Evolutionary conservation across 92 coral and sea anemone genomes (phyloP), one percentile per base, ranked within the genome.

Genomic region (Zoanthus sociatus): DNA sequence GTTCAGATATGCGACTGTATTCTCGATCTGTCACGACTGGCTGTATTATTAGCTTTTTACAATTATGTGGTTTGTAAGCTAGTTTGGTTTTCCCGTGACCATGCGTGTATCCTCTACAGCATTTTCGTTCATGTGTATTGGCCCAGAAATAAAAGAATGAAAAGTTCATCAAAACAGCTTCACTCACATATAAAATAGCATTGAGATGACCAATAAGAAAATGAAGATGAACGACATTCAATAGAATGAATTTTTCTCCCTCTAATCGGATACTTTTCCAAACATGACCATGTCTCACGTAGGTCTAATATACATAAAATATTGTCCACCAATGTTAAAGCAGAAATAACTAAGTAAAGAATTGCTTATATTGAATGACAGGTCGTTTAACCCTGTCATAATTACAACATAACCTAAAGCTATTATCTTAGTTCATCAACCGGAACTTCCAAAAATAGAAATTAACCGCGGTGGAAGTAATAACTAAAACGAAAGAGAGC

Each of bases 371-470:
- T 50, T 63, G 53, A 46, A 81, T 47, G 66, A 66, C 85, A 81
- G 73, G 45, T 30, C 74, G 21, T 44, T 81, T 81, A 81, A 46
- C 75, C 75, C 50, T 81, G 85, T 26, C 85, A 48, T 54, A 26
- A 81, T 81, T 66, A 64, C 10, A 13, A 18, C 10, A 64, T 81
- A 61, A 81, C 85, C 76, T 44, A 11, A 6, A 31, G 74, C 75
- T 18, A 81, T 46, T 81, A 66, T 81, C 75, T 18, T 18, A n/a
- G 58, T 44, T 81, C 75, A 81, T 60, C 44, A 7, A 46, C 26
- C 61, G 76, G 74, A 81, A 81, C 46, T 64, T 21, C 84, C 85
- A 81, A 66, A 81, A 81, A 81, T 81, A 81, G 75, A 81, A 81
- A 18, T 81, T 61, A 14, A 46, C 46, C 58, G 55, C 37, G 26